Evolutionary conservation across 2,797 vertebrate species (phyloP).

Genomic region (Peromyscus aztecus): DNA sequence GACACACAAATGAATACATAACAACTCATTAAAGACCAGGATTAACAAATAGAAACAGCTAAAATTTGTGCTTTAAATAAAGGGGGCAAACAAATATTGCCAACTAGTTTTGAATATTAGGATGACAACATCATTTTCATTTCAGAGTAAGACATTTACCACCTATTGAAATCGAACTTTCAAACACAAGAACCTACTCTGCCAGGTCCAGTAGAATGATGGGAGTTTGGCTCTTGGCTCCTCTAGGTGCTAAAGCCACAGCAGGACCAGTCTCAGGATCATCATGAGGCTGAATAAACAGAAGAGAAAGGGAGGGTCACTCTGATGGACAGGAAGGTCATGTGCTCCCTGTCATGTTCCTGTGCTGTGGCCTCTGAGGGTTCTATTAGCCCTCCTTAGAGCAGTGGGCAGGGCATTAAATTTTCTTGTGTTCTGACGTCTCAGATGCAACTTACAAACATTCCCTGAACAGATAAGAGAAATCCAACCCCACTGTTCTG

Average conservation of each 20-base stretch:
- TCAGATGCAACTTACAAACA: neutral
- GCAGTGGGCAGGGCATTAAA: neutral
- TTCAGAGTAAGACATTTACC: slow-evolving; percentile 69
- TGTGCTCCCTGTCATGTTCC: accelerated
- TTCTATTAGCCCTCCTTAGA: too few species aligned
- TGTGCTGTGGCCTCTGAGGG: neutral
- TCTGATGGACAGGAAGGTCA: neutral
- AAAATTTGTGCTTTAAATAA: slow-evolving; percentile 31
- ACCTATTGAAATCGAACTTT: slow-evolving; percentile 68
- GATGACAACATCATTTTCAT: slow-evolving; percentile 15
- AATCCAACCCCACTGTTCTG: neutral
- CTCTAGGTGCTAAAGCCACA: slow-evolving; percentile 84
- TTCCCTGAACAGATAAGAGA: neutral
- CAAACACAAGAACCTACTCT: slow-evolving; percentile 60
- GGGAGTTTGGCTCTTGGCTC: neutral
- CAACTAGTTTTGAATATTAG: slow-evolving; percentile 42
- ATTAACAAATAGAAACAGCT: slow-evolving; percentile 28
- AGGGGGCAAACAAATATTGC: neutral
- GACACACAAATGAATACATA: neutral
- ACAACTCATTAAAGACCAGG: slow-evolving; percentile 3
- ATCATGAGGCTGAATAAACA: slow-evolving; percentile 92
- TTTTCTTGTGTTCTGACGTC: neutral
- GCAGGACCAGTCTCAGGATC: slow-evolving; percentile 93
- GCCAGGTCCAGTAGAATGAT: neutral
- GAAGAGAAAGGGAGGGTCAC: slow-evolving; percentile 22